Evolutionary conservation across 30 jellyfish, hydroid and myxozoan species (phyloP), one percentile per base, ranked within the genome.

Genomic region (Morbakka virulenta): DNA sequence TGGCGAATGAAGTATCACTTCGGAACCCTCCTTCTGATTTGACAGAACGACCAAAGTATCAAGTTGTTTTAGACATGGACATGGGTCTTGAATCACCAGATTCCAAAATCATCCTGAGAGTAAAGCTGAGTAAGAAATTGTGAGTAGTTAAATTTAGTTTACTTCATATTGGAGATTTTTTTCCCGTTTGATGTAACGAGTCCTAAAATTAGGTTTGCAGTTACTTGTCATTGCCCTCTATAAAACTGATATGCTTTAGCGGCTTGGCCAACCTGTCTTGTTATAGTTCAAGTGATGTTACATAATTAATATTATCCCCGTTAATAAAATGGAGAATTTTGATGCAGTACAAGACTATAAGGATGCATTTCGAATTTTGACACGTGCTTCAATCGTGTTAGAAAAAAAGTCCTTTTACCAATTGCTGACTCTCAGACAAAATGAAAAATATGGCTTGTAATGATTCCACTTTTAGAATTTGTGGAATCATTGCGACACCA

Each of bases 11-110:
- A 71, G 98, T 92, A 30, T 66, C 86, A 2, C 85, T 85, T 77
- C 52, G 96, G 25, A 85, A 86, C 14, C 98, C 98, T 26, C 98
- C 98, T 1, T 50, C 64, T 4, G 98, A 92, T 69, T 48, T 92
- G 23, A 73, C 87, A 23, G 80, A 28, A 36, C 69, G 98, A 61
- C 98, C 96, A 64, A 85, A 82, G 32, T 92, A 92, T 65, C 96
- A 92, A 63, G 91, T 92, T 24, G 96, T 85, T 1, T 47, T 92
- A 50, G 98, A 92, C 69, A 94, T 94, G 6, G 98, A 92, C 62
- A 84, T 92, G 87, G 98, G 87, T 2, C 89, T 92, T 25, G 98
- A 92, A 76, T 89, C 98, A 1, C 98, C 98, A 1, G 98, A 92
- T 48, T 85, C 98, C 21, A 80, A 83, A 77, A 35, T 85, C 83